Conservation (phyloP, 2,797 vertebrate genomes). For the Notamacropus eugenii region DNA sequence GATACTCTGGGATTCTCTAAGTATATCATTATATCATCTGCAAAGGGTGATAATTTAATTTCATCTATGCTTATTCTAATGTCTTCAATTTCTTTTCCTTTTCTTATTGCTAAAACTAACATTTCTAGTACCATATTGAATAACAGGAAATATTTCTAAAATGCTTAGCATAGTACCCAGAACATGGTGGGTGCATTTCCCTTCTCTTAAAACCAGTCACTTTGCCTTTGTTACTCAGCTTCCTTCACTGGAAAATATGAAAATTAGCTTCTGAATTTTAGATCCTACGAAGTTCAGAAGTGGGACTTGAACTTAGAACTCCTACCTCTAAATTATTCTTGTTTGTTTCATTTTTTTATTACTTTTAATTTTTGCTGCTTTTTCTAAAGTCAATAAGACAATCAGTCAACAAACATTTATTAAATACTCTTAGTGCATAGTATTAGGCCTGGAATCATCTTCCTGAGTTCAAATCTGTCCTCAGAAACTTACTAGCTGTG, state of each 20-base stretch:
- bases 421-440: not conserved
- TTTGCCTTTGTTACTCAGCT: not conserved
- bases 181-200: too few relatives aligned
- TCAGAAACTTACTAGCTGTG: not conserved
- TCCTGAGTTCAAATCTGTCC: not conserved
- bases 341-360: not conserved
- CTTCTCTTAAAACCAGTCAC: not conserved
- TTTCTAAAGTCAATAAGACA: not conserved
- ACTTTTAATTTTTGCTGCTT: not conserved
- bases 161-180: too few relatives aligned
- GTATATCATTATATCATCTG: too few relatives aligned
- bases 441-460: not conserved
- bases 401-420: not conserved
- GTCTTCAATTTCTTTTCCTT: too few relatives aligned
- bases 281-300: not conserved
- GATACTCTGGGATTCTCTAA: too few relatives aligned
- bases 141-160: not conserved
- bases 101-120: too few relatives aligned
- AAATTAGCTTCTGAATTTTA: not conserved
- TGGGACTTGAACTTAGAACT: not conserved
- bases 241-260: not conserved
- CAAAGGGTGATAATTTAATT: too few relatives aligned
- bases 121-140: too few relatives aligned
- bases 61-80: too few relatives aligned
- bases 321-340: not conserved